Evolutionary conservation across 1,140 invertebrate species (phyloP).

Genomic region (Nebria ingens): DNA sequence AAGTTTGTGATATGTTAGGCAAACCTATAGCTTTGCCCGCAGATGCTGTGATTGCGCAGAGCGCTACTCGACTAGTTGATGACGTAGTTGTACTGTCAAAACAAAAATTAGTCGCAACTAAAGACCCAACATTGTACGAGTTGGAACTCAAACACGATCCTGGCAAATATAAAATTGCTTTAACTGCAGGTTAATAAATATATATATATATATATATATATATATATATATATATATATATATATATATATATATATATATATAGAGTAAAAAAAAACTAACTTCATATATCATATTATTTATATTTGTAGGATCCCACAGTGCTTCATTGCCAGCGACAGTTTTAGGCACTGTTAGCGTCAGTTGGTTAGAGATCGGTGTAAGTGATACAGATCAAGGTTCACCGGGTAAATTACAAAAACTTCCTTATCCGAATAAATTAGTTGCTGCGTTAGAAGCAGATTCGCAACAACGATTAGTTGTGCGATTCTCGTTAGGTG

Average conservation of each 20-base stretch:
- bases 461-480: slow-evolving; percentile 85
- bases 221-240: not conserved
- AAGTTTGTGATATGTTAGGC: slow-evolving; percentile 79
- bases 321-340: slow-evolving; percentile 56
- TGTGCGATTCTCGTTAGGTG: slow-evolving; percentile 70
- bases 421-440: slow-evolving; percentile 60
- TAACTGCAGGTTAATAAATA: slow-evolving; percentile 48
- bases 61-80: slow-evolving; percentile 59
- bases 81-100: slow-evolving; percentile 65
- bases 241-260: slow-evolving; percentile 25
- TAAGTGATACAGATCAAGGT: slow-evolving; percentile 80
- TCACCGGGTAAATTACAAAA: slow-evolving; percentile 68
- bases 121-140: slow-evolving; percentile 59
- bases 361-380: slow-evolving; percentile 75
- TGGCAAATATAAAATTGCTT: slow-evolving; percentile 72
- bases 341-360: slow-evolving; percentile 63
- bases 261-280: no score
- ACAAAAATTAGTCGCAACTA: slow-evolving; percentile 38
- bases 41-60: slow-evolving; percentile 61
- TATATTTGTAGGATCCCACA: slow-evolving; percentile 60
- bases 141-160: slow-evolving; percentile 72
- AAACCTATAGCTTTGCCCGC: slow-evolving; percentile 47
- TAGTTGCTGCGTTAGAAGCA: slow-evolving; percentile 56
- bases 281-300: slow-evolving; percentile 29
- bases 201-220: slow-evolving; percentile 25